Percentiles rank a stretch among this genome's conserved stretches.
Evolutionary conservation across 2,888 invertebrate species (phyloP).

Genomic region (Noctua fimbriata): DNA sequence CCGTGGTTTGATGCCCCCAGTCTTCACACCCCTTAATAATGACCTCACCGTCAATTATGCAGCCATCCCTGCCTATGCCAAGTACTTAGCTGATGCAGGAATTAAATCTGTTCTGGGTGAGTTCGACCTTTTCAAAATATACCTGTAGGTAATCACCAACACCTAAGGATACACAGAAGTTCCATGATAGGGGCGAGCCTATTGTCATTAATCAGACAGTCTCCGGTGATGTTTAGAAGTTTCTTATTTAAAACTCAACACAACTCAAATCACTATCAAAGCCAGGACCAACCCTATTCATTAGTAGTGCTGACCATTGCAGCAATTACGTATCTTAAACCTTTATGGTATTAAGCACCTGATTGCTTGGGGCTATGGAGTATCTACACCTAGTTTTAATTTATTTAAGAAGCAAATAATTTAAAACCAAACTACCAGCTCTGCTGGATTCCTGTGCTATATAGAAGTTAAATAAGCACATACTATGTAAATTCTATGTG

Average conservation of each 20-base stretch:
- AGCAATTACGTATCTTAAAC: background rate
- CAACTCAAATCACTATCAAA: too few relatives aligned
- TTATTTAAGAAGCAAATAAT: background rate
- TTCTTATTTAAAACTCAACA: background rate
- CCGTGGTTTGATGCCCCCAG: conserved; percentile 93
- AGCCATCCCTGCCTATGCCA: conserved; percentile 91
- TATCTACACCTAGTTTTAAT: background rate
- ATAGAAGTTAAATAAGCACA: too few relatives aligned
- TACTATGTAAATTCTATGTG: too few relatives aligned
- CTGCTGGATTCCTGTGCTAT: background rate
- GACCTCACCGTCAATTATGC: conserved; percentile 89
- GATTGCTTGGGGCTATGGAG: background rate
- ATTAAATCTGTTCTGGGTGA: conserved; percentile 93
- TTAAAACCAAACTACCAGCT: background rate
- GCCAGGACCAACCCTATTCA: background rate
- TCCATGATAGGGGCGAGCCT: background rate
- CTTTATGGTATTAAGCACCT: too few relatives aligned
- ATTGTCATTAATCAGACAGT: background rate
- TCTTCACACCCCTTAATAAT: conserved; percentile 92
- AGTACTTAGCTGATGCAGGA: conserved; percentile 90
- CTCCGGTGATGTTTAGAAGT: background rate
- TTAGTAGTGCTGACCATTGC: background rate
- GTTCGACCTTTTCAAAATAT: conserved; percentile 4
- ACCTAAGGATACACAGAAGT: background rate
- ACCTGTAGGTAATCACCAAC: background rate